Conservation (phyloP, 2,113 vertebrate genomes). For the Myotis brandtii region DNA sequence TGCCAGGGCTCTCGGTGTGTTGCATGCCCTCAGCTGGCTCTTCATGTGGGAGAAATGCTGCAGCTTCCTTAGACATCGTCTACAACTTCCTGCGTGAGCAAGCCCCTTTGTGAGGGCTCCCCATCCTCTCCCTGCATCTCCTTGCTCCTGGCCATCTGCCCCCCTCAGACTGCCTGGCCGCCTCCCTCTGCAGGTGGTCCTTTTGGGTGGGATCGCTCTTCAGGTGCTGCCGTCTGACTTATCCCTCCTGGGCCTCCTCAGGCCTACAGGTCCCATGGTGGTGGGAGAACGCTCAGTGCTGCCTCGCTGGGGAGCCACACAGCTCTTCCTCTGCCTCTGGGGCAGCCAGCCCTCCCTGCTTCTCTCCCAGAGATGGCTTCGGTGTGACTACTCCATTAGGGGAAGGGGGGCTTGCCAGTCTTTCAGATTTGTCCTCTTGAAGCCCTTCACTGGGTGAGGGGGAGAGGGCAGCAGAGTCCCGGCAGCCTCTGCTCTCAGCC, state of each 20-base stretch:
- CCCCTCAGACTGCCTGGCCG: background rate
- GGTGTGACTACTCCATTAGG: too few species aligned
- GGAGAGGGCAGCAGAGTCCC: background rate
- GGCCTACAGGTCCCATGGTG: background rate
- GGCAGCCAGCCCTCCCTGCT: background rate
- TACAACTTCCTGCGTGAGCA: background rate
- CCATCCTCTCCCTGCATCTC: too few species aligned
- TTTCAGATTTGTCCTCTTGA: background rate
- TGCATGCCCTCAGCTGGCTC: fast-evolving
- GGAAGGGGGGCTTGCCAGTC: background rate
- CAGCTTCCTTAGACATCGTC: background rate
- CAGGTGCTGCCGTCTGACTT: background rate
- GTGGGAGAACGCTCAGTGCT: background rate
- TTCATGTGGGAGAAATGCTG: background rate
- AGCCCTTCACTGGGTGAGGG: background rate
- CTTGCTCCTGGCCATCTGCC: background rate
- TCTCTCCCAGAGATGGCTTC: background rate
- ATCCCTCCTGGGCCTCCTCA: background rate
- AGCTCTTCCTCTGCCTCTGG: background rate
- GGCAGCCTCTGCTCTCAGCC: background rate
- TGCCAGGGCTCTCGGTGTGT: background rate
- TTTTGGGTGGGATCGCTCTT: background rate
- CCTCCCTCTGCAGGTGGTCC: background rate
- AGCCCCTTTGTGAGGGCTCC: background rate
- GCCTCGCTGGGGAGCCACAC: too few species aligned